Evolutionary conservation across 2,888 invertebrate genomes (phyloP), one percentile per base, ranked within the genome.

Genomic region (Philonicus albiceps): DNA sequence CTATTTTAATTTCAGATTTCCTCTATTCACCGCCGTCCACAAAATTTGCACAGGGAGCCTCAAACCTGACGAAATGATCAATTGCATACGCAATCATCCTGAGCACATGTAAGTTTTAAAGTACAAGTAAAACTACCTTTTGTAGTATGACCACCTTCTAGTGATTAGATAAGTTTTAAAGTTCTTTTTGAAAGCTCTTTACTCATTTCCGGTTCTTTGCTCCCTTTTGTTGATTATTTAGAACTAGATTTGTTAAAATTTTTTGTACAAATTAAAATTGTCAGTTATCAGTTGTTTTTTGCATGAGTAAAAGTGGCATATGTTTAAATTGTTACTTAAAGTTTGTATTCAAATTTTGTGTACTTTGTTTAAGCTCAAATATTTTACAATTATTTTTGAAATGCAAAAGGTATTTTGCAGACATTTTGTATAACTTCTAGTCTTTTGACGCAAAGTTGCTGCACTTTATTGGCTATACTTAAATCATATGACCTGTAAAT

Each of bases 11-110:
- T 94, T 27, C 93, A 98, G 98, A 91, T 99, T 99, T 92, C 99
- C 99, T 0, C 93, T 99, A 81, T 99, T 99, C 93, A 98, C 97
- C 43, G 97, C 98, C 72, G 96, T 99, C 89, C 98, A 98, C 93
- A 95, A 95, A 91, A 99, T 99, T 91, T 99, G 99, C 93, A 94
- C 94, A 88, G 96, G 96, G 88, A 95, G 96, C 91, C 91, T 98
- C 89, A 94, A 95, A 90, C 95, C 98, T 2, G 92, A 93, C 85
- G 95, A 97, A 90, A 95, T 99, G 92, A 97, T 99, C 90, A 96
- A 97, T 91, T 97, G 97, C 93, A 96, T 99, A 93, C 96, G 97
- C 92, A 95, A 96, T 91, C 98, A 99, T 92, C 99, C 99, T 37
- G 98, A 98, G 93, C 98, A 99, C 95, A 97, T 97, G 98, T 98